Conservation (phyloP, 2,113 vertebrate genomes). For the Ophthalmolycus amberensis region DNA sequence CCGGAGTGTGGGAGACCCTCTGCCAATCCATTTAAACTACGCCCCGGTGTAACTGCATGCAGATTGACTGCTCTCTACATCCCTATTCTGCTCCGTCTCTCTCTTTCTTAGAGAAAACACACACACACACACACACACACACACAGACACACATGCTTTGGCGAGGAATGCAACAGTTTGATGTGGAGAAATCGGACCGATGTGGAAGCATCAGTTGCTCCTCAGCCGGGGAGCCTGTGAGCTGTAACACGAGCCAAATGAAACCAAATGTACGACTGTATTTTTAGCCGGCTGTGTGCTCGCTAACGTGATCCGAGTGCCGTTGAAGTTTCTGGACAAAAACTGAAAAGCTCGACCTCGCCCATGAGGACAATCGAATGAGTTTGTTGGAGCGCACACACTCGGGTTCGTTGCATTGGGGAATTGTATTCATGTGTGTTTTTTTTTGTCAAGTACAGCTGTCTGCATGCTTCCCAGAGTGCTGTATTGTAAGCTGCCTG, state of each 20-base stretch:
- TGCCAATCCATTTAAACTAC: slow-evolving; percentile 73
- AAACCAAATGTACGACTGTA: slow-evolving; percentile 50
- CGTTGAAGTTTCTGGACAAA: slow-evolving; percentile 57
- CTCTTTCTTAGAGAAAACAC: slow-evolving; percentile 35
- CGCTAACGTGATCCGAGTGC: slow-evolving; percentile 59
- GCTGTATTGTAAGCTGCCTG: slow-evolving; percentile 29
- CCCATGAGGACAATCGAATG: slow-evolving; percentile 42
- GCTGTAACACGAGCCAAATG: slow-evolving; percentile 58
- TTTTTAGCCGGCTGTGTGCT: slow-evolving; percentile 52
- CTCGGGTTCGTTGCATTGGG: background rate
- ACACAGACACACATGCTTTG: slow-evolving; percentile 18
- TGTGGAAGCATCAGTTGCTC: slow-evolving; percentile 44
- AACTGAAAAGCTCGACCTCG: slow-evolving; percentile 50
- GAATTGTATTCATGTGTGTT: slow-evolving; percentile 15
- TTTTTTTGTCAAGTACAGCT: background rate
- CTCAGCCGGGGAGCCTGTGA: slow-evolving; percentile 60
- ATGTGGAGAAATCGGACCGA: slow-evolving; percentile 56
- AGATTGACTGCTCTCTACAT: slow-evolving; percentile 54
- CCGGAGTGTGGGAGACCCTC: slow-evolving; percentile 45
- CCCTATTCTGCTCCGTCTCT: slow-evolving; percentile 23
- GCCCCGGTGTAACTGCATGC: slow-evolving; percentile 59
- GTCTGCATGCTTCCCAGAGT: slow-evolving; percentile 7
- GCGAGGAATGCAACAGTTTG: slow-evolving; percentile 57
- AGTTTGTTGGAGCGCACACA: slow-evolving; percentile 26
- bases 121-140: slow-evolving; percentile 21